Base-by-base conservation (phyloP, 2,113 vertebrate species). In the Crotalus helleri region DNA sequence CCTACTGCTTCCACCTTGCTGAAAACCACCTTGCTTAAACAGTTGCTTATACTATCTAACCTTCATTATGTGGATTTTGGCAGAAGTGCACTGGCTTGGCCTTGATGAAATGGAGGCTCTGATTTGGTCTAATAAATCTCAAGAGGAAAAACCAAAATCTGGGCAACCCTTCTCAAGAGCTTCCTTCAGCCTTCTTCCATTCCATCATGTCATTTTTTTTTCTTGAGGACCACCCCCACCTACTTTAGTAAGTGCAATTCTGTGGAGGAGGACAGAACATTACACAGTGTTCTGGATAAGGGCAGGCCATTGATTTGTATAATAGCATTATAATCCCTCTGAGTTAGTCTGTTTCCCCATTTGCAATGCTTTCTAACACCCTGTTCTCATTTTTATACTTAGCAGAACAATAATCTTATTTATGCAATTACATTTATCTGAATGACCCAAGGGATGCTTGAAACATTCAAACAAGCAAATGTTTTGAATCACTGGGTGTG, bases 401-500 rank as follows among this genome's bases (percentile, higher is more conserved):
- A 92, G 92, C 44, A n/a, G 69, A 54, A 92, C 64, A 54, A 51
- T 92, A 92, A 92, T 92, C 92, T 90, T 92, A 92, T 92, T 92
- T 92, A 92, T 92, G 92, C 92, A 92, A 92, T 92, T 92, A 92
- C 92, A 92, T 92, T 92, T 92, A 92, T 92, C 92, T 92, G 92
- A 92, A 92, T 85, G 92, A 92, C 92, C 92, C 49, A 74, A 92
- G 92, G 92, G 64, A 92, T 92, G 88, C 88, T 74, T 74, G 49
- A 85, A 85, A 90, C 88, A 92, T 92, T 90, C 69, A 58, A 92
- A 85, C 85, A 69, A 90, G 39, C 69, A 61, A 59, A 59, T 24
- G 88, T 88, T 85, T 74, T 51, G 69, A 88, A 89, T 85, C 59
- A 90, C 88, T 24, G 54, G 54, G n/a, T 33, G 64, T 49, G 44